These are phyloP conservation scores for Chloropsis hardwickii DNA, from an alignment of 2,113 vertebrate species.

Conservation along the genomic window DNA sequence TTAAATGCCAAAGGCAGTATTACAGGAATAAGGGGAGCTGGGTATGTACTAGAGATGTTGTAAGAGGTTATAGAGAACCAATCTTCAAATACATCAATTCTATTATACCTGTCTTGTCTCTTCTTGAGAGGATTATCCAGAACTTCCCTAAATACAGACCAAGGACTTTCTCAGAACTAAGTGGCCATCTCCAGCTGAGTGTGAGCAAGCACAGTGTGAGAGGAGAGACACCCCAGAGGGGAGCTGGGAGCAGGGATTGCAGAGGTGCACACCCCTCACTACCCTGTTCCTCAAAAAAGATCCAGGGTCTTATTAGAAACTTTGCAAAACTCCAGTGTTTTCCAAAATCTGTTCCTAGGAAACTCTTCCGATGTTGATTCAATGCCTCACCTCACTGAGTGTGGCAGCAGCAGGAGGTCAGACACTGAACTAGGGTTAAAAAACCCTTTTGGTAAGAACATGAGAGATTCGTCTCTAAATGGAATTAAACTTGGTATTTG, in stretches of 20 bases:
- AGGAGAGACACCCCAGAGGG: background rate
- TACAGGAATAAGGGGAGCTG: background rate
- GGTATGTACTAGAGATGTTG: accelerated
- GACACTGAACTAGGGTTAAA: background rate
- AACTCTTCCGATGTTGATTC: background rate
- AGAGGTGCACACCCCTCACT: background rate
- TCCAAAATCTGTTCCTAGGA: background rate
- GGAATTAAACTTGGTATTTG: background rate
- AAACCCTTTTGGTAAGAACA: background rate
- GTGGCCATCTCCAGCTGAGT: background rate
- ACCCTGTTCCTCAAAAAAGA: background rate
- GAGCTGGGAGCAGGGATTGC: background rate
- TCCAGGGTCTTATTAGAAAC: background rate
- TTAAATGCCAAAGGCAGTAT: background rate
- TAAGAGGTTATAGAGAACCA: background rate
- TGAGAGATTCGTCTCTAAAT: background rate
- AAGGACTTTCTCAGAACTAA: conserved; percentile 22
- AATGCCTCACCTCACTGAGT: background rate
- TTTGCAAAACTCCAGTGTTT: background rate
- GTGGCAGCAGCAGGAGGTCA: background rate
- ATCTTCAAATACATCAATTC: background rate
- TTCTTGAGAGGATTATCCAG: conserved; percentile 22
- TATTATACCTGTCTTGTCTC: conserved; percentile 14
- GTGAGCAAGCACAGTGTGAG: background rate
- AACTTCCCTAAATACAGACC: conserved; percentile 38